Percentiles rank a stretch among this genome's conserved stretches.
Evolutionary conservation across 2,888 invertebrate genomes (phyloP).

Genomic region (Cataglyphis altisquamis): DNA sequence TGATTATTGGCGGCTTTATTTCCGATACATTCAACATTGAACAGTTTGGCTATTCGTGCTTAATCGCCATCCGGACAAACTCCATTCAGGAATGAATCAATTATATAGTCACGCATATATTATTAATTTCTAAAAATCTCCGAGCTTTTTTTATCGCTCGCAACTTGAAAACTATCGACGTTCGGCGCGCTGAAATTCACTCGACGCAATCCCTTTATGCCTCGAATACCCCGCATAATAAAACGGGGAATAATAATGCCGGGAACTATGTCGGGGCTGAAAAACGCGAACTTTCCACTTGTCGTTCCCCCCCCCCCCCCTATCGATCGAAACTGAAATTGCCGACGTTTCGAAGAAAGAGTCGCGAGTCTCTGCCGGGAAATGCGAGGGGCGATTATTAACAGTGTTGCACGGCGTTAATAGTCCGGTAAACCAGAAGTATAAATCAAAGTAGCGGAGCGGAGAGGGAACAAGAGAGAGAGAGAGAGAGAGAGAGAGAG

Average conservation of each 20-base stretch:
- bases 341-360: slow-evolving; percentile 12
- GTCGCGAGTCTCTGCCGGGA: slow-evolving; percentile 29
- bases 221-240: background rate
- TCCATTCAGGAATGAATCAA: slow-evolving; percentile 1
- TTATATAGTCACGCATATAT: background rate
- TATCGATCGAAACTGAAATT: slow-evolving; percentile 27
- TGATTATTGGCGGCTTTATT: background rate
- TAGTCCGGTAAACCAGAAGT: slow-evolving; percentile 57
- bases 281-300: background rate
- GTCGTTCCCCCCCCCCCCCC: no score
- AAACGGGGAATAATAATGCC: slow-evolving; percentile 22
- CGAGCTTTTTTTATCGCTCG: background rate
- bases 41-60: background rate
- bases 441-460: slow-evolving; percentile 48
- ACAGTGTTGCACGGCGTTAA: slow-evolving; percentile 57
- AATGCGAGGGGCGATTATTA: slow-evolving; percentile 42
- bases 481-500: no score
- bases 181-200: background rate
- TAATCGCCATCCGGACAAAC: background rate
- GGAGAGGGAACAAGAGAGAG: background rate
- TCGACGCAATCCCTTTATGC: background rate
- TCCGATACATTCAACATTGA: slow-evolving; percentile 9
- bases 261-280: background rate
- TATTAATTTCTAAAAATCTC: slow-evolving; percentile 25
- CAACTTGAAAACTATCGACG: background rate